These are phyloP conservation scores for Miichthys miiuy DNA, from an alignment of 2,797 vertebrate genomes.

Conservation along the genomic window DNA sequence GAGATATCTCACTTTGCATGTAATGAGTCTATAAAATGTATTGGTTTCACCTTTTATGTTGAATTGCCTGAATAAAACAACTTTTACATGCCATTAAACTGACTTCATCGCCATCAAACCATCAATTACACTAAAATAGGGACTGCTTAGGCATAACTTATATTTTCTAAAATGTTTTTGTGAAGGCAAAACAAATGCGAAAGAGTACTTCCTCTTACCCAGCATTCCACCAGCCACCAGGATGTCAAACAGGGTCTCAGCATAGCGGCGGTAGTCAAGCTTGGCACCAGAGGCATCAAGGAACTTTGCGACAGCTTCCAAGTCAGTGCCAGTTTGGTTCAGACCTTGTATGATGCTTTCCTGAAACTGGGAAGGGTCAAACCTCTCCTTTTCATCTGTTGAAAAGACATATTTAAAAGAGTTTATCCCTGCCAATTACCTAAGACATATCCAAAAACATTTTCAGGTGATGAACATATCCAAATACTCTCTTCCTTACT, in stretches of 20 bases:
- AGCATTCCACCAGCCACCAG: conserved; percentile 99
- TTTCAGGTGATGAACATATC: background rate
- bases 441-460: background rate
- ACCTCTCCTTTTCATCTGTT: conserved; percentile 99
- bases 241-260: conserved; percentile 97
- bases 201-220: conserved; percentile 84
- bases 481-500: background rate
- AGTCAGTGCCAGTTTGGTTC: conserved; percentile 97
- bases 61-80: no score
- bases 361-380: conserved; percentile 99
- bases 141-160: background rate
- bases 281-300: conserved; percentile 98
- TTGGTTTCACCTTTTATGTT: no score
- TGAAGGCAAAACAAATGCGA: background rate
- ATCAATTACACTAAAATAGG: background rate
- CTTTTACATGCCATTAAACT: no score
- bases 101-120: background rate
- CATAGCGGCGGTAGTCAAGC: conserved; percentile 99
- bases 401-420: conserved; percentile 14
- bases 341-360: conserved; percentile 99
- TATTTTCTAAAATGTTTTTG: background rate
- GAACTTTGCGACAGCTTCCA: conserved; percentile 98
- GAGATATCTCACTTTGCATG: no score
- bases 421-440: background rate
- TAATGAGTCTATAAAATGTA: no score